These are phyloP conservation scores for Hylaeus anthracinus DNA, from an alignment of 1,140 invertebrate genomes.

Conservation along the genomic window DNA sequence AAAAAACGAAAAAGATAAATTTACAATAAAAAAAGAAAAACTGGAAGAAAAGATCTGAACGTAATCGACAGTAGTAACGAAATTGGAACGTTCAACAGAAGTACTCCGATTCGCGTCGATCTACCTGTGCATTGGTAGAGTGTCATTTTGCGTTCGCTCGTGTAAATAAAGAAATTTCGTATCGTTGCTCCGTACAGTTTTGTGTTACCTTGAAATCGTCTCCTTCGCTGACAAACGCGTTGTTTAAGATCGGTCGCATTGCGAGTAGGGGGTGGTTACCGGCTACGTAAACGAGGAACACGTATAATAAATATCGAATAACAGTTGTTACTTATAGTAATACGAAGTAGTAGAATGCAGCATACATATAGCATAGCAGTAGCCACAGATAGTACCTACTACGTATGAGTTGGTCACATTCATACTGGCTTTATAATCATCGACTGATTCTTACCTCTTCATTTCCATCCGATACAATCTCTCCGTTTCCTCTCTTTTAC, in stretches of 20 bases:
- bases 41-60: not conserved
- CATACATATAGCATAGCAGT: slow-evolving; percentile 71
- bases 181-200: slow-evolving; percentile 18
- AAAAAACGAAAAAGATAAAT: not conserved
- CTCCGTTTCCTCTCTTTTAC: slow-evolving; percentile 1
- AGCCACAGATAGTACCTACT: slow-evolving; percentile 66
- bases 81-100: not conserved
- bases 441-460: slow-evolving; percentile 17
- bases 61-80: not conserved
- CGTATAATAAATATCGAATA: slow-evolving; percentile 75
- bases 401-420: slow-evolving; percentile 62
- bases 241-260: slow-evolving; percentile 62
- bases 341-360: slow-evolving; percentile 72
- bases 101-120: not conserved
- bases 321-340: slow-evolving; percentile 71
- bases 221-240: slow-evolving; percentile 15
- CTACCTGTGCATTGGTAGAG: no score
- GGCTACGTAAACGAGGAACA: slow-evolving; percentile 72
- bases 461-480: slow-evolving; percentile 12
- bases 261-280: slow-evolving; percentile 42
- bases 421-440: slow-evolving; percentile 46
- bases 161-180: slow-evolving; percentile 9
- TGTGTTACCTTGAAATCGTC: slow-evolving; percentile 30
- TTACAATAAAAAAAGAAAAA: not conserved
- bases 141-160: not conserved